Evolutionary conservation across 2,113 vertebrate genomes (phyloP).

Genomic region (human (Homo sapiens)): GRCh38 chr3:64262001-64262500

Average conservation of each 20-base stretch:
- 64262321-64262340: neutral
- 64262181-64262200: neutral
- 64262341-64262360: neutral
- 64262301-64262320: neutral
- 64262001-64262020: neutral
- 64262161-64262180: neutral
- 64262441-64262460: neutral
- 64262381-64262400: neutral
- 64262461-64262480: neutral
- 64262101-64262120: neutral
- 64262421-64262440: neutral
- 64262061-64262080: neutral
- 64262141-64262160: neutral
- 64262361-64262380: neutral
- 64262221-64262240: neutral
- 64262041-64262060: neutral
- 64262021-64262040: neutral
- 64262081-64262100: neutral
- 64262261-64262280: neutral
- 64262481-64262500: neutral
- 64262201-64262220: neutral
- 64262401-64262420: neutral
- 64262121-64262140: neutral
- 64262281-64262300: neutral
- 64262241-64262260: neutral